Conservation (phyloP, 2,797 vertebrate genomes). For the Todus mexicanus region DNA sequence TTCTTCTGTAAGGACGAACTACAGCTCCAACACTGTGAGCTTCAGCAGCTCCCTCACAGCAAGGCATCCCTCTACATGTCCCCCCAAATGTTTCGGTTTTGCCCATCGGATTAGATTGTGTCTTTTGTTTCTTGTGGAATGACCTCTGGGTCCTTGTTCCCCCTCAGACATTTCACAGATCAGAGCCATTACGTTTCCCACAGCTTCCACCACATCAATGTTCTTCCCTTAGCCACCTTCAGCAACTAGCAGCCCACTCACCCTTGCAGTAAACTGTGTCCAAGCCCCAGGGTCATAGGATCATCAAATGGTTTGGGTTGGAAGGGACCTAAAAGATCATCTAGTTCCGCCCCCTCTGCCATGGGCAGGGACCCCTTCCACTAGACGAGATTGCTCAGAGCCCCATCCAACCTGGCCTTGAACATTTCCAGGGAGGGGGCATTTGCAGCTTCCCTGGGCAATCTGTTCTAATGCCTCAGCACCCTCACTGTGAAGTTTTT, state of each 20-base stretch:
- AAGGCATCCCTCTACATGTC: neutral
- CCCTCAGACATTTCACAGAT: neutral
- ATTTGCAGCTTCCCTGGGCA: neutral
- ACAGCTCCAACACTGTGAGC: rapidly evolving
- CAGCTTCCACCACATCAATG: neutral
- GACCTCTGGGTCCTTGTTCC: too few species aligned
- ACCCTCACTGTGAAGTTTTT: neutral
- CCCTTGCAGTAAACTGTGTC: neutral
- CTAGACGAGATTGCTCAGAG: neutral
- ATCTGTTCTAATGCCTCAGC: neutral
- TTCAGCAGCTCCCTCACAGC: neutral
- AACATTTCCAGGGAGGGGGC: neutral
- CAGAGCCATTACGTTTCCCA: too few species aligned
- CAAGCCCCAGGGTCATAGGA: neutral
- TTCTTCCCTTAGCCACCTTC: neutral
- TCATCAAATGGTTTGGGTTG: neutral
- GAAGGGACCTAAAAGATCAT: neutral
- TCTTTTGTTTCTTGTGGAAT: too few species aligned
- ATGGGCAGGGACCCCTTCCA: neutral
- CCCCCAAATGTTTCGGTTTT: neutral
- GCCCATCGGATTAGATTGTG: neutral
- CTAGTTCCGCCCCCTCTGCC: neutral
- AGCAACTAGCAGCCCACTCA: neutral
- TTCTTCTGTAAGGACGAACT: rapidly evolving
- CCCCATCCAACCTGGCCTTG: neutral